These are phyloP conservation scores for Heliconius cydno DNA, from an alignment of 2,888 invertebrate species.

Conservation along the genomic window DNA sequence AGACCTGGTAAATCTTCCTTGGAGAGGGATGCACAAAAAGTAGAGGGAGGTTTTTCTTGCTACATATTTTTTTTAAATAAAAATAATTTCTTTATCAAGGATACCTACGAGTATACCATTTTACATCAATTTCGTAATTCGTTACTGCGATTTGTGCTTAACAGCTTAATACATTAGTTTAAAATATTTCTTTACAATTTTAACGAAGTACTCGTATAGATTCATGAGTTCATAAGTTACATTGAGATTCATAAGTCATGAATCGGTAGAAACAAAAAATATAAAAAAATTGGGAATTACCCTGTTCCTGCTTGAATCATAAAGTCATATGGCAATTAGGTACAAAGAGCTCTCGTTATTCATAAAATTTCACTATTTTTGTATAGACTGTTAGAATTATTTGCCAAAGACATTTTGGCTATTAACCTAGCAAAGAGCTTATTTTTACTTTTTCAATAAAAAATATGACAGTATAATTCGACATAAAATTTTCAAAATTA, in stretches of 20 bases:
- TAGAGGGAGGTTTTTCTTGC: neutral
- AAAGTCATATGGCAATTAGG: neutral
- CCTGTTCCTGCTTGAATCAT: neutral
- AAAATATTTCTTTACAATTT: neutral
- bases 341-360: neutral
- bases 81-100: no score
- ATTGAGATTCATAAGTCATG: no score
- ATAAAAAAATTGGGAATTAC: neutral
- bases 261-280: no score
- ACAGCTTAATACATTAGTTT: neutral
- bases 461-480: neutral
- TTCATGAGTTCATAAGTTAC: no score
- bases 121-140: neutral
- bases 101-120: no score
- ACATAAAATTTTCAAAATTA: neutral
- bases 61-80: neutral
- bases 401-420: neutral
- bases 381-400: neutral
- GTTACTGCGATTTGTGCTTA: neutral
- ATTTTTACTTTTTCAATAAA: neutral
- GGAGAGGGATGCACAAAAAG: neutral
- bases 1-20: neutral
- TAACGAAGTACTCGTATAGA: neutral
- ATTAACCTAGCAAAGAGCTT: neutral
- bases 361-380: neutral